phyloP scores from a whole-genome alignment of 2,113 vertebrate genomes.

The Motacilla alba region DNA sequence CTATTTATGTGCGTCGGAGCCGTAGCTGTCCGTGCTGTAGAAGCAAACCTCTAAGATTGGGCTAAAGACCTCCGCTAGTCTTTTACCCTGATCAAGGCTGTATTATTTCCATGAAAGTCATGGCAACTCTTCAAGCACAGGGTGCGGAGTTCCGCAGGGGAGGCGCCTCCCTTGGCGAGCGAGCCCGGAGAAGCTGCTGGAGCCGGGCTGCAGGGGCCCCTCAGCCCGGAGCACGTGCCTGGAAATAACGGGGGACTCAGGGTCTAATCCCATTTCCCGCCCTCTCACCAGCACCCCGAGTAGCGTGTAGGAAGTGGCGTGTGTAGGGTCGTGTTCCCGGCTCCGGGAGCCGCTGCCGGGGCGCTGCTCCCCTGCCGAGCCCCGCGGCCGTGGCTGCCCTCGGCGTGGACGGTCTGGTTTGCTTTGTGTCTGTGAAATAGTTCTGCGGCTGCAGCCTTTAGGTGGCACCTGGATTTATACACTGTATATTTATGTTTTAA shows the following conservation, averaged over 20 bases:
- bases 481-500: constrained; percentile 61
- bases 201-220: background rate
- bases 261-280: background rate
- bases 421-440: constrained; percentile 43
- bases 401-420: background rate
- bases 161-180: background rate
- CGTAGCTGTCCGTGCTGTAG: background rate
- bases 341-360: accelerated
- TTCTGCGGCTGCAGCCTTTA: background rate
- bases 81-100: constrained; percentile 57
- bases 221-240: background rate
- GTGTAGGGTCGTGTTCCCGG: background rate
- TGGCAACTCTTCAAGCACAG: constrained; percentile 35
- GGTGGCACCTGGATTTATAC: constrained; percentile 18
- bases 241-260: constrained; percentile 40
- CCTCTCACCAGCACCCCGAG: background rate
- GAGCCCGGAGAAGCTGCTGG: background rate
- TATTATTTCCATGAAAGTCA: constrained; percentile 52
- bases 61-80: constrained; percentile 45
- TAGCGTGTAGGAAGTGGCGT: background rate
- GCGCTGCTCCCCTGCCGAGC: background rate
- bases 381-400: background rate
- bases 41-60: constrained; percentile 39
- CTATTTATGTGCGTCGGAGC: background rate
- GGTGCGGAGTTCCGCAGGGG: background rate